phyloP scores from a whole-genome alignment of 2,113 vertebrate species.

The Tauraco erythrolophus region DNA sequence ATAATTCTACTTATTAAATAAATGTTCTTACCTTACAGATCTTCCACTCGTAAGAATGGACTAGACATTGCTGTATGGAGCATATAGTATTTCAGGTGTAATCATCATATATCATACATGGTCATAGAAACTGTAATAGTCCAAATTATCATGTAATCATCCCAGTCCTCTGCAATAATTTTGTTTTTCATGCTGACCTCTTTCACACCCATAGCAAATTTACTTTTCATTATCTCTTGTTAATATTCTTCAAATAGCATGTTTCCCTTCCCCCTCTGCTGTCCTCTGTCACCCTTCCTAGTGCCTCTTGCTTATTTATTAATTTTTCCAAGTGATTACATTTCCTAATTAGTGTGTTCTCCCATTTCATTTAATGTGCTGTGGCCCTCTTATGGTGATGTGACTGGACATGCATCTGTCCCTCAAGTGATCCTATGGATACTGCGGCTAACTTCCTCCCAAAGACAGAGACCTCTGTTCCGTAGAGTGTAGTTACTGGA shows the following conservation, averaged over 20 bases:
- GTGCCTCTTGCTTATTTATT: neutral
- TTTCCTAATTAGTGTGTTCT: slow-evolving; percentile 4
- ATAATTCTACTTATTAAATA: neutral
- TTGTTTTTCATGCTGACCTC: neutral
- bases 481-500: neutral
- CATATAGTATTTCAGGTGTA: neutral
- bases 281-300: neutral
- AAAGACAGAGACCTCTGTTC: neutral
- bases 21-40: neutral
- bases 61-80: neutral
- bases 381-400: neutral
- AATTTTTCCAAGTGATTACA: neutral
- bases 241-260: neutral
- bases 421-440: neutral
- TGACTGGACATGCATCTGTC: neutral
- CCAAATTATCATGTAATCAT: neutral
- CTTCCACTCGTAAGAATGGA: neutral
- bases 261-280: neutral
- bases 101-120: neutral
- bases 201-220: neutral
- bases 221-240: neutral
- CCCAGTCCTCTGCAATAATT: neutral
- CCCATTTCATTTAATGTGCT: neutral
- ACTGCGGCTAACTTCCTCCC: neutral
- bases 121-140: neutral